A percentile compares a stretch with the other conserved stretches of the same genome.
These are phyloP conservation scores for Myotis yumanensis DNA, from an alignment of 2,113 vertebrate genomes.

Conservation along the genomic window DNA sequence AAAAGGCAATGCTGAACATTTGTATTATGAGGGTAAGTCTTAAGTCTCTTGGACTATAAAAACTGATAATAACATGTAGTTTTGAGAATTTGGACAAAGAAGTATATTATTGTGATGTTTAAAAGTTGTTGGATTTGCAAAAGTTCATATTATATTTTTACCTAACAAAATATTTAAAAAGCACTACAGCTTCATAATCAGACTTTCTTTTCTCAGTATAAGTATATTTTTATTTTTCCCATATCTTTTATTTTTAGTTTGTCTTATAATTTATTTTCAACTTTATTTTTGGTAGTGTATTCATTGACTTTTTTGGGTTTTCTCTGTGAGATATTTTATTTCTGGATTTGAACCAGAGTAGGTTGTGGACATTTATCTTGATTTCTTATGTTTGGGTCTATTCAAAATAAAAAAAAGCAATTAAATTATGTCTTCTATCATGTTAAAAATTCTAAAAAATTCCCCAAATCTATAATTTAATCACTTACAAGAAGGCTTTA, in stretches of 20 bases:
- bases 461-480: not conserved
- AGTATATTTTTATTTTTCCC: conserved; percentile 27
- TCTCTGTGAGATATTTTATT: conserved; percentile 59
- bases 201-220: conserved; percentile 11
- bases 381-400: not conserved
- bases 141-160: not conserved
- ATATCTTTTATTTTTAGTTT: conserved; percentile 69
- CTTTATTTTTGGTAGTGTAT: conserved; percentile 65
- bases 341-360: conserved; percentile 56
- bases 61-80: not conserved
- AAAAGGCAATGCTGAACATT: not conserved
- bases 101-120: not conserved
- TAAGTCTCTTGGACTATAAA: not conserved
- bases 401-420: not conserved
- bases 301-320: conserved; percentile 10
- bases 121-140: not conserved
- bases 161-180: not conserved
- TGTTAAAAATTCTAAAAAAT: not conserved
- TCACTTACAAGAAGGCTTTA: not conserved
- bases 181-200: not conserved
- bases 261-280: conserved; percentile 65
- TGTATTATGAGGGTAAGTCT: not conserved
- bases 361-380: conserved; percentile 33
- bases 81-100: not conserved
- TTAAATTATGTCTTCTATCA: not conserved